A percentile compares a stretch with the other conserved stretches of the same genome.
These are phyloP conservation scores for Nemotelus pantherinus DNA, from an alignment of 2,888 invertebrate genomes.

Conservation along the genomic window DNA sequence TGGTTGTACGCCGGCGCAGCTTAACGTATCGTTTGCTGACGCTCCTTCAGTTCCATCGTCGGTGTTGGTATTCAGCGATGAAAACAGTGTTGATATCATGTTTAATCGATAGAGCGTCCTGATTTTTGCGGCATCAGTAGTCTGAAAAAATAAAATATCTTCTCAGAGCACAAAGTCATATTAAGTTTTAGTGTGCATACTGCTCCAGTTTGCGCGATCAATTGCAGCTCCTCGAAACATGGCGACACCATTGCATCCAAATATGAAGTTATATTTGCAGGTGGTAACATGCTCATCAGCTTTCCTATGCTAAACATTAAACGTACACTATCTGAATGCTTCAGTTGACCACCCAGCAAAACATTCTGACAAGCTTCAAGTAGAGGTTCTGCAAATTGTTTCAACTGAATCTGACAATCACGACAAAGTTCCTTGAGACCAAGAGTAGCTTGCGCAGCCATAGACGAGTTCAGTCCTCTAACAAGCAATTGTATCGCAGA, in stretches of 20 bases:
- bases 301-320: conserved; percentile 82
- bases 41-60: conserved; percentile 61
- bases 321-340: conserved; percentile 75
- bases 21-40: conserved; percentile 57
- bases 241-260: conserved; percentile 77
- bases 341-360: conserved; percentile 68
- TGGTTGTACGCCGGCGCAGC: conserved; percentile 64
- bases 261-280: conserved; percentile 73
- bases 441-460: conserved; percentile 83
- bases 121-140: conserved; percentile 65
- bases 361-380: conserved; percentile 75
- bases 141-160: conserved; percentile 59
- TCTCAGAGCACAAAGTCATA: not conserved
- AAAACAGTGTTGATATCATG: conserved; percentile 74
- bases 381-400: conserved; percentile 80
- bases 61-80: conserved; percentile 68
- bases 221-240: conserved; percentile 71
- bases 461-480: conserved; percentile 73
- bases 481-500: conserved; percentile 75
- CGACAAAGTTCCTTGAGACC: conserved; percentile 88
- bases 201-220: conserved; percentile 66
- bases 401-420: conserved; percentile 80
- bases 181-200: conserved; percentile 59
- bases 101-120: conserved; percentile 72
- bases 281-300: conserved; percentile 74